Conservation (phyloP, 2,113 vertebrate species). For the Calcarius ornatus region DNA sequence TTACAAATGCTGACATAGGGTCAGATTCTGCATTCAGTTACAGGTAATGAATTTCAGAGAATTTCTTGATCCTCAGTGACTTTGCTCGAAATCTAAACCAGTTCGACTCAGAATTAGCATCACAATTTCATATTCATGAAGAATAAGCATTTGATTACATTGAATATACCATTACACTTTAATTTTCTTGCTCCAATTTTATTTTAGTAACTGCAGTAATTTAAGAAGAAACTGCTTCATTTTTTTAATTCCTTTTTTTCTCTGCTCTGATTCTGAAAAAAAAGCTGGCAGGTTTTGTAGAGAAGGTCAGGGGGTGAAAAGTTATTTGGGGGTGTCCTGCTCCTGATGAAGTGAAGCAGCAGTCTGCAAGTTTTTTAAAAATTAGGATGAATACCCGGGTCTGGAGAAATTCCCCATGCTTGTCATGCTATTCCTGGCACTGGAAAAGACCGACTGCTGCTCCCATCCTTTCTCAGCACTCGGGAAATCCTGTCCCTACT, state of each 20-base stretch:
- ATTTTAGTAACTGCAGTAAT: background rate
- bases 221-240: background rate
- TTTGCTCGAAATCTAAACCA: background rate
- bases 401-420: background rate
- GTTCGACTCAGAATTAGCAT: background rate
- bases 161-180: background rate
- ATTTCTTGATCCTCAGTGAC: background rate
- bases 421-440: background rate
- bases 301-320: background rate
- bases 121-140: constrained; percentile 10
- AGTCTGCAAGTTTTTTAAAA: background rate
- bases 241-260: background rate
- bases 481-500: background rate
- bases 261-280: background rate
- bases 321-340: background rate
- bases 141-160: background rate
- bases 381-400: background rate
- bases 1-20: constrained; percentile 7
- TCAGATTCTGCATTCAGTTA: constrained; percentile 16
- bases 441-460: background rate
- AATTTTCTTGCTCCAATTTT: background rate
- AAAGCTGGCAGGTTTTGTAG: background rate
- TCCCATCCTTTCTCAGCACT: background rate
- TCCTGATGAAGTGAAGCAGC: background rate
- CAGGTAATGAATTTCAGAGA: constrained; percentile 18